Evolutionary conservation across 2,113 vertebrate species (phyloP).

Genomic region (Pelusios castaneus): DNA sequence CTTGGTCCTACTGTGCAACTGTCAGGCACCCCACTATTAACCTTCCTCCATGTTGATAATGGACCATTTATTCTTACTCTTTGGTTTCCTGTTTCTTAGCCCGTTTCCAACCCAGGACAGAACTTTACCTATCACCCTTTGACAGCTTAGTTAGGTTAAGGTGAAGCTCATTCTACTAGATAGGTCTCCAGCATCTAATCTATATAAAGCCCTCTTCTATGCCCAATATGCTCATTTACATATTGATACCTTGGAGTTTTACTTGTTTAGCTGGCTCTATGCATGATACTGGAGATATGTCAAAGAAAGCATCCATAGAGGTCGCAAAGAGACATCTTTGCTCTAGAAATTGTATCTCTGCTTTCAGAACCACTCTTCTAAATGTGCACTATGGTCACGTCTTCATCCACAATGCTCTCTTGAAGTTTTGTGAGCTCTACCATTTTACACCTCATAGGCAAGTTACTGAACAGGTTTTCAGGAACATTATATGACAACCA

Average conservation of each 20-base stretch:
- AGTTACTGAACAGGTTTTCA: background rate
- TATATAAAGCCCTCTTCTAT: background rate
- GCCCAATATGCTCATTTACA: background rate
- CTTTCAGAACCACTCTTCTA: background rate
- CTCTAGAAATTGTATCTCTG: background rate
- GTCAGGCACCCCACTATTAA: background rate
- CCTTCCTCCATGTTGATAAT: background rate
- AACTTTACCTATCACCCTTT: background rate
- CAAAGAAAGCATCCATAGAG: background rate
- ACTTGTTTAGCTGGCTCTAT: background rate
- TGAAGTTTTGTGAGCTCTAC: background rate
- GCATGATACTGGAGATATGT: background rate
- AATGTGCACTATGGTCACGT: background rate
- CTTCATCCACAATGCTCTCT: background rate
- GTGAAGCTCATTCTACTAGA: background rate
- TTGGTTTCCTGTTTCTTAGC: background rate
- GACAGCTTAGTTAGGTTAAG: background rate
- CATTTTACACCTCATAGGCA: background rate
- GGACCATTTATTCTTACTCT: background rate
- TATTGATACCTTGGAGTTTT: background rate
- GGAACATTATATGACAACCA: background rate
- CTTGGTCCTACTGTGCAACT: background rate
- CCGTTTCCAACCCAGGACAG: background rate
- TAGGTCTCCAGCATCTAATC: background rate
- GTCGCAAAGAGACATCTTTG: background rate